Base-by-base conservation (phyloP, 2,888 invertebrate species). In the Tinea trinotella region DNA sequence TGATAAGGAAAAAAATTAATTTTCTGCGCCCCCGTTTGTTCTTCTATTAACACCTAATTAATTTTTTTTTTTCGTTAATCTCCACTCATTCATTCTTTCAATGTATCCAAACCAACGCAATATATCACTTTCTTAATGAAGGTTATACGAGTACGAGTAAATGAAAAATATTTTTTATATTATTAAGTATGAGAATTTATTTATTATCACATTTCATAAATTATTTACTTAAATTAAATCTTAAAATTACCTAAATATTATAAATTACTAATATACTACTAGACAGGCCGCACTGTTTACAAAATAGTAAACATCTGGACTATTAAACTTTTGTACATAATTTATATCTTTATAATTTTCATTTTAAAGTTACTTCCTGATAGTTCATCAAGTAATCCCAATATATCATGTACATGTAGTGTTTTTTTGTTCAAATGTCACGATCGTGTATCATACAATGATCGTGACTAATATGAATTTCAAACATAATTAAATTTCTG, bases 201-300 rank as follows among this genome's bases (percentile, higher is more conserved):
- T 53, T 24, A 84, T 82, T 85, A 85, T 85, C 85, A 85, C 85
- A 84, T 77, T 81, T 73, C 72, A 81, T 82, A 83, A 82, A 84
- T 82, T 80, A 71, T 69, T 71, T 68, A 68, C 75, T 80, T 53
- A 53, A 53, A 36, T 36, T 36, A 53, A 19, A 52, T 52, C n/a
- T 15, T 34, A 30, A 30, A 12, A 40, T 36, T 19, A 24, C 15
- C 3, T 22, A 50, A 50, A 61, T 24, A 62, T 58, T 68, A 81
- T 83, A 84, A 83, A 82, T 83, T 76, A 79, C 66, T 50, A 22
- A 10, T 75, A 71, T 65, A 68, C 76, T 75, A 70, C 1, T n/a
- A 46, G 50, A 50, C 22, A n/a, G n/a, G n/a, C n/a, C 50, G 24
- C n/a, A 18, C 12, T 40, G 18, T 19, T 46, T 9, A 46, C 4